Conservation (phyloP, 2,888 invertebrate species). For the Brachylomia viminalis region DNA sequence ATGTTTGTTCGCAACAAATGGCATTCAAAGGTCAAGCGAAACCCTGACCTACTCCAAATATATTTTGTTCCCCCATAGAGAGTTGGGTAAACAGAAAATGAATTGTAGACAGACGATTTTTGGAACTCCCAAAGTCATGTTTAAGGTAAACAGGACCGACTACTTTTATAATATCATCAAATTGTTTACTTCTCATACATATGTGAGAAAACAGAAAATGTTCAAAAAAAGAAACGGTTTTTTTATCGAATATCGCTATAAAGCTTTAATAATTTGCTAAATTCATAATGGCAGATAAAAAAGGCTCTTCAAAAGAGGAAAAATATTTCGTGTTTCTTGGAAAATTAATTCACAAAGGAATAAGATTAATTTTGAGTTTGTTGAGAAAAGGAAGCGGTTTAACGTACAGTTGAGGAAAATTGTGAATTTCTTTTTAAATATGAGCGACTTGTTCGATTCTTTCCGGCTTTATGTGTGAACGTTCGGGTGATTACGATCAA, state of each 20-base stretch:
- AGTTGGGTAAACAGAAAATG: constrained; percentile 18
- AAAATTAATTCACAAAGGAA: constrained; percentile 53
- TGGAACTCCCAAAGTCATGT: background rate
- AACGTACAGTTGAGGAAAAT: constrained; percentile 37
- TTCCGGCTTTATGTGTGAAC: constrained; percentile 21
- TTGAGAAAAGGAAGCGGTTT: constrained; percentile 30
- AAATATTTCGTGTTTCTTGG: constrained; percentile 27
- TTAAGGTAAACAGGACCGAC: constrained; percentile 12
- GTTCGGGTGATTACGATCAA: constrained; percentile 38
- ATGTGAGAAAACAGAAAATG: background rate
- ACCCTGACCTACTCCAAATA: constrained; percentile 45
- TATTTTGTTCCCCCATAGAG: constrained; percentile 31
- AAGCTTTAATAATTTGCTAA: constrained; percentile 8
- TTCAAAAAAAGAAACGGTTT: background rate
- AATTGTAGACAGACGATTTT: constrained; percentile 19
- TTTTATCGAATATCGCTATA: background rate
- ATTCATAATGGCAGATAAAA: constrained; percentile 6
- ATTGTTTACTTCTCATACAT: background rate
- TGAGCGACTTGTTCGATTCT: constrained; percentile 33
- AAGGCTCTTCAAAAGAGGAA: constrained; percentile 22
- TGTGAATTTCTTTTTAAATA: constrained; percentile 58
- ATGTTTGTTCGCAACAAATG: constrained; percentile 23
- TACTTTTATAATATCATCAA: background rate
- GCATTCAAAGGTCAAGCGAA: constrained; percentile 32
- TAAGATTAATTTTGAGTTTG: constrained; percentile 52